Conservation (phyloP, 2,113 vertebrate genomes). For the Cyprinus carpio region DNA sequence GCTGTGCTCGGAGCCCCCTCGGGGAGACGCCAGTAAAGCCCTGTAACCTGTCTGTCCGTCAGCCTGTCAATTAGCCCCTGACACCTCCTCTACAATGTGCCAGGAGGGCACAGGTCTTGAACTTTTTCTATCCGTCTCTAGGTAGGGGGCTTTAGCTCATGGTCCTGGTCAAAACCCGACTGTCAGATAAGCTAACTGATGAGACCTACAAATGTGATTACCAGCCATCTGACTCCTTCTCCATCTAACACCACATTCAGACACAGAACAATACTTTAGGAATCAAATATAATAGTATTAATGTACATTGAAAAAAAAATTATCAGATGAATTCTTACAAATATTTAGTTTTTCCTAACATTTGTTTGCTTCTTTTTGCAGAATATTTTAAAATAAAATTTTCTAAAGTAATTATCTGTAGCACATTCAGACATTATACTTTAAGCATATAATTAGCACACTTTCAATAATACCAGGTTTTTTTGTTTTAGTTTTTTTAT, state of each 20-base stretch:
- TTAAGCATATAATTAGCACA: too few species aligned
- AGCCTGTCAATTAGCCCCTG: constrained; percentile 60
- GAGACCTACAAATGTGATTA: constrained; percentile 42
- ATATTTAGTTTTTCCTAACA: background rate
- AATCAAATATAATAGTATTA: constrained; percentile 21
- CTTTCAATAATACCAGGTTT: too few species aligned
- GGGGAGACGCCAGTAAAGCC: constrained; percentile 44
- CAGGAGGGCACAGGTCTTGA: constrained; percentile 26
- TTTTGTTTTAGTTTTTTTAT: too few species aligned
- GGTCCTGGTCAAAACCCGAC: constrained; percentile 20
- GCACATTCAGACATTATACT: too few species aligned
- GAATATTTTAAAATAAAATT: too few species aligned
- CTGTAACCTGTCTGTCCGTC: constrained; percentile 66
- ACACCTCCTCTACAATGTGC: constrained; percentile 1
- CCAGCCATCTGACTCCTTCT: background rate
- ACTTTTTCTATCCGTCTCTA: constrained; percentile 10
- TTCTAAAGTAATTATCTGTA: too few species aligned
- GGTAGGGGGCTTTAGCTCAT: constrained; percentile 25
- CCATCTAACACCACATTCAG: background rate
- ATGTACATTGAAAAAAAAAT: background rate
- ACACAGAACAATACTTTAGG: constrained; percentile 15
- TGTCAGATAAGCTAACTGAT: constrained; percentile 50
- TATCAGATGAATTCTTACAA: constrained; percentile 25
- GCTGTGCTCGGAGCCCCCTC: constrained; percentile 30
- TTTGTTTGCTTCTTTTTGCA: too few species aligned